Conservation (phyloP, 2,113 vertebrate species). For the Pica pica region DNA sequence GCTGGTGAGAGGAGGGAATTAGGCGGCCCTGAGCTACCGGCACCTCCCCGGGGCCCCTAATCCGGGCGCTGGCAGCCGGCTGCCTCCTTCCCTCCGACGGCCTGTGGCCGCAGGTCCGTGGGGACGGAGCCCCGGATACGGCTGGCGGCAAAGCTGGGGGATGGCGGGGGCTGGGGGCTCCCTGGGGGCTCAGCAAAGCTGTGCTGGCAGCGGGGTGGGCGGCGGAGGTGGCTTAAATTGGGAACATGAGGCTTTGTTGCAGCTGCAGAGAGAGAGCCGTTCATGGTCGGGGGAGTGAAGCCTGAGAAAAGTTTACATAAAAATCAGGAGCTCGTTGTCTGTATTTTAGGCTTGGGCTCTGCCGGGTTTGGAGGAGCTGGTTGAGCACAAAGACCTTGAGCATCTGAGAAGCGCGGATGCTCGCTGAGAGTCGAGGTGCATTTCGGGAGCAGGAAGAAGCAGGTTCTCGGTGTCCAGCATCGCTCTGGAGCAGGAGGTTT, state of each 20-base stretch:
- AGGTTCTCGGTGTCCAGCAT: neutral
- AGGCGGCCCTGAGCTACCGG: constrained; percentile 52
- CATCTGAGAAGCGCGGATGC: neutral
- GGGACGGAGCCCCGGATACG: constrained; percentile 21
- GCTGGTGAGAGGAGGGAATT: constrained; percentile 73
- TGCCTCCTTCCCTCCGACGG: constrained; percentile 47
- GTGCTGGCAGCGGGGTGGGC: neutral
- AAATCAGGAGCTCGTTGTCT: neutral
- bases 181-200: neutral
- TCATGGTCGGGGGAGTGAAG: neutral
- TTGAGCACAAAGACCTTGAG: neutral
- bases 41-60: constrained; percentile 62
- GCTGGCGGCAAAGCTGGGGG: constrained; percentile 17
- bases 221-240: neutral
- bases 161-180: neutral
- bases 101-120: constrained; percentile 60
- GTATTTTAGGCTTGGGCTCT: neutral
- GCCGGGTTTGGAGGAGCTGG: neutral
- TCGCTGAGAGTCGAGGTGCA: neutral
- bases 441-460: neutral
- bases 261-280: neutral
- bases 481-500: neutral
- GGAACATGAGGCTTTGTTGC: constrained; percentile 8
- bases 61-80: constrained; percentile 63
- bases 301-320: neutral